phyloP scores from a whole-genome alignment of 2,113 vertebrate species.

The Tylochromis polylepis region DNA sequence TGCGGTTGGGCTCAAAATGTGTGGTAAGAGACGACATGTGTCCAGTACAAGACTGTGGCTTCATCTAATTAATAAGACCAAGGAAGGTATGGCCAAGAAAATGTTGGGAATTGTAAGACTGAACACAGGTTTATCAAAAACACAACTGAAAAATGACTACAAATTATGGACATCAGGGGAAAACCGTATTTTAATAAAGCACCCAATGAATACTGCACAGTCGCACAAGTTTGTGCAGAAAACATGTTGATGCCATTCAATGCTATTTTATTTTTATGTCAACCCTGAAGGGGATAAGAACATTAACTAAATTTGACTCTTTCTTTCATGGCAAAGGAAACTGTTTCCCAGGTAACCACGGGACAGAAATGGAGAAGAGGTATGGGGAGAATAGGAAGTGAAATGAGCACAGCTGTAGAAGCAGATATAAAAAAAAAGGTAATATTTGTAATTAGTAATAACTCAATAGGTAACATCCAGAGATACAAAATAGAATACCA shows the following conservation, averaged over 20 bases:
- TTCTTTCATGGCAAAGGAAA: neutral
- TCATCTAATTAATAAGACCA: neutral
- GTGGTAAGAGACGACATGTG: neutral
- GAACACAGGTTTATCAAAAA: neutral
- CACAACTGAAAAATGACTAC: neutral
- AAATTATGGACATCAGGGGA: neutral
- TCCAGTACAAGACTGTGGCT: neutral
- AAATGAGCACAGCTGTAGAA: neutral
- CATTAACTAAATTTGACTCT: neutral
- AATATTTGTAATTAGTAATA: neutral
- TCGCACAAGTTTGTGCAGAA: neutral
- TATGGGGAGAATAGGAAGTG: neutral
- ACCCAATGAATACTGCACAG: neutral
- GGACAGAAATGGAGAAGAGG: neutral
- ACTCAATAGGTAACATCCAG: neutral
- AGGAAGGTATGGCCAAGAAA: neutral
- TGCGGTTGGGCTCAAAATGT: neutral
- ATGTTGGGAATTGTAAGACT: neutral
- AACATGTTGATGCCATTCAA: neutral
- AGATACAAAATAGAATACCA: neutral
- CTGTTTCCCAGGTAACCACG: slow-evolving; percentile 49
- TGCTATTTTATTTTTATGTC: neutral
- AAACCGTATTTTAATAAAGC: neutral
- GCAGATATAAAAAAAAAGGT: neutral
- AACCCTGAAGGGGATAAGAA: neutral